Percentiles rank a stretch among this genome's conserved stretches.
These are phyloP conservation scores for Acanthosepion pharaonis DNA, from an alignment of 2,888 invertebrate species.

Conservation along the genomic window DNA sequence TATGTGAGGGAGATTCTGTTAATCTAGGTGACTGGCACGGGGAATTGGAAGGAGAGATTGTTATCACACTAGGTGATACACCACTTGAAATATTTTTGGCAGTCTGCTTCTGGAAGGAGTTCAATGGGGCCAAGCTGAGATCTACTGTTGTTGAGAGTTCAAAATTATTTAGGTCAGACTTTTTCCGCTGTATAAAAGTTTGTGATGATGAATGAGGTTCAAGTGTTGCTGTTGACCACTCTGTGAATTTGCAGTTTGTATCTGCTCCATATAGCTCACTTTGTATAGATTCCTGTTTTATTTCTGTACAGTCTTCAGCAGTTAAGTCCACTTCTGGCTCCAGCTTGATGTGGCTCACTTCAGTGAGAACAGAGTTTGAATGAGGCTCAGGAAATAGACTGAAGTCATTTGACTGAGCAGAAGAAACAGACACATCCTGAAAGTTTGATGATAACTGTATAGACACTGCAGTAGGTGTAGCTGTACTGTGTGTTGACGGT, in stretches of 20 bases:
- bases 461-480: background rate
- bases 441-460: slow-evolving; percentile 37
- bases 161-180: slow-evolving; percentile 24
- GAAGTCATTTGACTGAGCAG: background rate
- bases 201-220: background rate
- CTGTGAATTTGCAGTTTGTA: background rate
- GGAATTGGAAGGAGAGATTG: slow-evolving; percentile 45
- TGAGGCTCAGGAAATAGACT: slow-evolving; percentile 14
- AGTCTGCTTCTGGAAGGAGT: background rate
- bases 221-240: background rate
- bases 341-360: slow-evolving; percentile 35
- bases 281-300: slow-evolving; percentile 36
- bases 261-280: background rate
- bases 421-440: background rate
- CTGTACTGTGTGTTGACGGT: background rate
- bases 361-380: background rate
- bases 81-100: background rate
- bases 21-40: background rate
- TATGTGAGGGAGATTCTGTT: slow-evolving; percentile 24
- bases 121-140: slow-evolving; percentile 39
- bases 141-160: slow-evolving; percentile 21
- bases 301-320: slow-evolving; percentile 44
- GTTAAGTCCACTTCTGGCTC: slow-evolving; percentile 42
- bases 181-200: background rate
- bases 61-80: background rate